Evolutionary conservation across 2,797 vertebrate species (phyloP).

Genomic region (Sebastes aleutianus): DNA sequence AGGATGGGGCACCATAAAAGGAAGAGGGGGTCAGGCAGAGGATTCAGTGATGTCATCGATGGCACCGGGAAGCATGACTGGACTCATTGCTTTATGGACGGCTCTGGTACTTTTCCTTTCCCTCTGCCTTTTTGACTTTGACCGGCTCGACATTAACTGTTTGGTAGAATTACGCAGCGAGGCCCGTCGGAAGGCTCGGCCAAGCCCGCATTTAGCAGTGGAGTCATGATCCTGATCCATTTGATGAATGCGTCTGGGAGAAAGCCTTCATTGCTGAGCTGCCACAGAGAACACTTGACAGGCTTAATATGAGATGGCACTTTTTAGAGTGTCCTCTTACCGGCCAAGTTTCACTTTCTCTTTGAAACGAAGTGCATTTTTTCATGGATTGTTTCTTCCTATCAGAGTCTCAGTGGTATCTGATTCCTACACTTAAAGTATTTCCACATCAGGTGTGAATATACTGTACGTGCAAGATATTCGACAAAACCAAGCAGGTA

Average conservation of each 20-base stretch:
- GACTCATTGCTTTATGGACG: conserved; percentile 42
- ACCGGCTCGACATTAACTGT: conserved; percentile 43
- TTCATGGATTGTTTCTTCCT: background rate
- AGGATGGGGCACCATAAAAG: conserved; percentile 16
- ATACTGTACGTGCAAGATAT: background rate
- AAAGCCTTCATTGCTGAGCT: conserved; percentile 14
- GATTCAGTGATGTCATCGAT: conserved; percentile 54
- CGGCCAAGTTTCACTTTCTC: conserved; percentile 1
- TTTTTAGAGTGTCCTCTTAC: conserved; percentile 33
- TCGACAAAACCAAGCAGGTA: background rate
- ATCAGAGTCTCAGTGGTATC: background rate
- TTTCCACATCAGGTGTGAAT: background rate
- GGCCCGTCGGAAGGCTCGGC: background rate
- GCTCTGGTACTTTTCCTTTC: conserved; percentile 43
- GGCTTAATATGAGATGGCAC: conserved; percentile 41
- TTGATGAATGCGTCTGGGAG: conserved; percentile 53
- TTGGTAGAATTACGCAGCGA: conserved; percentile 44
- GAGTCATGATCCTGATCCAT: conserved; percentile 31
- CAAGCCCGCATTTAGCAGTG: conserved; percentile 45
- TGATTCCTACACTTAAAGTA: background rate
- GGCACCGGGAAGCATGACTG: conserved; percentile 21
- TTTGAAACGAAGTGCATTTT: background rate
- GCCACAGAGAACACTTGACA: conserved; percentile 30
- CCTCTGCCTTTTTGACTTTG: conserved; percentile 65
- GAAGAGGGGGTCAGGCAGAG: conserved; percentile 3